Conservation (phyloP, 2,797 vertebrate species). For the Dromococcyx pavoninus region DNA sequence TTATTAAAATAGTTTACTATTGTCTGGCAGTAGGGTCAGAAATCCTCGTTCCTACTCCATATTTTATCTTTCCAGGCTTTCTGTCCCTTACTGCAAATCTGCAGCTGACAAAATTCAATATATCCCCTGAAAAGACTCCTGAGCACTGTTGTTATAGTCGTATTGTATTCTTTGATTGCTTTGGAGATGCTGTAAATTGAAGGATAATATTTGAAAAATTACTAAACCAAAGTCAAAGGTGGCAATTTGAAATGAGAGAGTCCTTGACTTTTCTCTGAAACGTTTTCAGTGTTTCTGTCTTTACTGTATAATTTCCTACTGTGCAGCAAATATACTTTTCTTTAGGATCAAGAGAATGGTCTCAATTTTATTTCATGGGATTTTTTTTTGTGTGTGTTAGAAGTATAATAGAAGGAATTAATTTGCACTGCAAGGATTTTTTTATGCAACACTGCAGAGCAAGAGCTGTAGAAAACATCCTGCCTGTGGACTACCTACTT, state of each 20-base stretch:
- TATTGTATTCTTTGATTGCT: constrained; percentile 15
- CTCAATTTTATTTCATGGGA: background rate
- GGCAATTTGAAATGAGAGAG: background rate
- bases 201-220: constrained; percentile 12
- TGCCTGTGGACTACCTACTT: background rate
- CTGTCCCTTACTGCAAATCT: constrained; percentile 9
- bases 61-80: constrained; percentile 25
- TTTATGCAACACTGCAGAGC: background rate
- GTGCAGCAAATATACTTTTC: background rate
- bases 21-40: constrained; percentile 29
- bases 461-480: background rate
- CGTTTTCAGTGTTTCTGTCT: constrained; percentile 2
- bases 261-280: background rate
- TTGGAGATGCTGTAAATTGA: constrained; percentile 4
- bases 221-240: constrained; percentile 2
- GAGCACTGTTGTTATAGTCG: background rate
- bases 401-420: background rate
- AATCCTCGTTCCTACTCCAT: background rate
- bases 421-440: background rate
- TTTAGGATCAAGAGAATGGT: background rate
- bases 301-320: background rate
- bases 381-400: background rate
- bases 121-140: background rate
- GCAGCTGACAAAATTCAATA: background rate
- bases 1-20: constrained; percentile 48